Conservation (phyloP, 2,113 vertebrate genomes). For the Gymnobelideus leadbeateri region DNA sequence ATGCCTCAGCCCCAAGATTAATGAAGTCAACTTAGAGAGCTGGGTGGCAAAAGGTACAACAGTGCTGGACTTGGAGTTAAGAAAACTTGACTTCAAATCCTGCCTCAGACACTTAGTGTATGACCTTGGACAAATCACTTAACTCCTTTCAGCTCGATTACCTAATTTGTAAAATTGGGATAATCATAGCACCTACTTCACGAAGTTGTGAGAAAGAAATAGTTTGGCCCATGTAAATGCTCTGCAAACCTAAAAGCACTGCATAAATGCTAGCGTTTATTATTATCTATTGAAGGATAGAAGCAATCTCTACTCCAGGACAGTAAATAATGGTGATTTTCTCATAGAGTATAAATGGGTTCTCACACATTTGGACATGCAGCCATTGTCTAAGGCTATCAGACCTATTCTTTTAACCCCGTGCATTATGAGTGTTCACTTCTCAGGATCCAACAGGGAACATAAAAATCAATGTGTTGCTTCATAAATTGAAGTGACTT, state of each 20-base stretch:
- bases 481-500: neutral
- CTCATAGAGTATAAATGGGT: neutral
- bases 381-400: conserved; percentile 12
- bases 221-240: neutral
- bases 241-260: neutral
- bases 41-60: neutral
- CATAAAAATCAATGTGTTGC: neutral
- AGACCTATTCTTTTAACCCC: neutral
- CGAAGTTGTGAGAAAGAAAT: neutral
- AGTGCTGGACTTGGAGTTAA: neutral
- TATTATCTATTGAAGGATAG: neutral
- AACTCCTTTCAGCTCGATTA: neutral
- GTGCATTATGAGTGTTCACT: neutral
- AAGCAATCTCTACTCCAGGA: neutral
- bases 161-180: neutral
- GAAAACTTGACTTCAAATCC: neutral
- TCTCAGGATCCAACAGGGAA: neutral
- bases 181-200: neutral
- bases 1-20: neutral
- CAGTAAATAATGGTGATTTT: conserved; percentile 27
- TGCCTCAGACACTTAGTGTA: neutral
- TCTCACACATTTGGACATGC: conserved; percentile 3
- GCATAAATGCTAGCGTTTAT: neutral
- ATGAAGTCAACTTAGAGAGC: neutral
- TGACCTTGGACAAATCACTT: neutral